Percentiles rank a stretch among this genome's conserved stretches.
phyloP scores from a whole-genome alignment of 2,797 vertebrate genomes.

The Jordanella pulchra region DNA sequence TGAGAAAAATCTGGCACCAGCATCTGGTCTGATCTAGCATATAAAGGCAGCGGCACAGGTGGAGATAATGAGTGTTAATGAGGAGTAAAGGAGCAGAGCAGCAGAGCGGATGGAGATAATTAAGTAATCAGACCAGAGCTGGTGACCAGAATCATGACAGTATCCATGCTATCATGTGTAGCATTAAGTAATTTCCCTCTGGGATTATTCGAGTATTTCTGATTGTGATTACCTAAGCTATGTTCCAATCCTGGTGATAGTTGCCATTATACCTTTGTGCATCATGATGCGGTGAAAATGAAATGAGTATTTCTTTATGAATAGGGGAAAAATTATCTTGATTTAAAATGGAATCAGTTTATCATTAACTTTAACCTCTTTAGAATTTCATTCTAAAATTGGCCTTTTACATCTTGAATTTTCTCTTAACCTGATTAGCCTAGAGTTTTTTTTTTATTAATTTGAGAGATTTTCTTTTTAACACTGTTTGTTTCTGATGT shows the following conservation, averaged over 20 bases:
- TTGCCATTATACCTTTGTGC: neutral
- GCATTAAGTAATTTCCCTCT: too few relatives aligned
- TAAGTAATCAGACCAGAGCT: too few relatives aligned
- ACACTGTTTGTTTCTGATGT: conserved; percentile 48
- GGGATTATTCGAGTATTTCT: too few relatives aligned
- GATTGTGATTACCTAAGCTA: neutral
- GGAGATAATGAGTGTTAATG: too few relatives aligned
- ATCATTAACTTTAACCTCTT: conserved; percentile 14
- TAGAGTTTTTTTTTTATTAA: conserved; percentile 41
- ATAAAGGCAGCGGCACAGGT: too few relatives aligned
- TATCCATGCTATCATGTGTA: neutral
- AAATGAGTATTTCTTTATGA: neutral
- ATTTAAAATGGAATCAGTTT: conserved; percentile 27
- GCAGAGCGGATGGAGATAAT: too few relatives aligned
- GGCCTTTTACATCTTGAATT: conserved; percentile 11
- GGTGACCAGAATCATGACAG: too few relatives aligned
- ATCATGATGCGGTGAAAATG: neutral
- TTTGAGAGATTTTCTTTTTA: conserved; percentile 54
- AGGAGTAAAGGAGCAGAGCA: too few relatives aligned
- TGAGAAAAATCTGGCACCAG: too few relatives aligned
- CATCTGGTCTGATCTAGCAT: too few relatives aligned
- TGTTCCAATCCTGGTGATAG: neutral
- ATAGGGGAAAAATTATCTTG: conserved; percentile 6
- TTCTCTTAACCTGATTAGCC: conserved; percentile 39
- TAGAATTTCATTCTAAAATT: conserved; percentile 30